A percentile compares a stretch with the other conserved stretches of the same genome.
Evolutionary conservation across 2,113 vertebrate species (phyloP).

Genomic region (Nothobranchius furzeri): DNA sequence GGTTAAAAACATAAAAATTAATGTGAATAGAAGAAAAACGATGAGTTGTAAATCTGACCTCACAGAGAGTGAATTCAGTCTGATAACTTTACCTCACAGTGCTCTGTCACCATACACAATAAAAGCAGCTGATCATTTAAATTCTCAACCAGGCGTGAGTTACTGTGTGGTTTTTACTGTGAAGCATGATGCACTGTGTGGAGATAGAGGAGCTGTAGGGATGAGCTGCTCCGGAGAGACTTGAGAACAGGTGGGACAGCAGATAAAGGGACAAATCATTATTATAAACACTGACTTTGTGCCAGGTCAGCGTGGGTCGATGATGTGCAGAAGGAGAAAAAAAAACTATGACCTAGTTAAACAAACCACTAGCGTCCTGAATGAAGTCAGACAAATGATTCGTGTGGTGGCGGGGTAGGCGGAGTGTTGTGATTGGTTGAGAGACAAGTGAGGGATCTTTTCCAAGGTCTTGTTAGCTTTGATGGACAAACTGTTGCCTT

Average conservation of each 20-base stretch:
- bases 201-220: constrained; percentile 40
- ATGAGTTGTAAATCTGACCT: too few species aligned
- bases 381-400: constrained; percentile 22
- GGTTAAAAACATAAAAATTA: too few species aligned
- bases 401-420: constrained; percentile 3
- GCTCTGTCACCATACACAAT: constrained; percentile 18
- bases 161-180: constrained; percentile 10
- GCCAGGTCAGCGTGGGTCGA: too few species aligned
- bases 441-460: constrained; percentile 34
- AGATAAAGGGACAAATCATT: constrained; percentile 36
- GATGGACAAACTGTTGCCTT: constrained; percentile 33
- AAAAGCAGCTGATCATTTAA: constrained; percentile 25
- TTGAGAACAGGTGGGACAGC: constrained; percentile 29
- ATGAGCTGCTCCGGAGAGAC: constrained; percentile 15
- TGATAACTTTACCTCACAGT: constrained; percentile 18
- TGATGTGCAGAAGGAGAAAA: too few species aligned
- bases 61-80: background rate
- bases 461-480: constrained; percentile 36
- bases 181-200: constrained; percentile 13
- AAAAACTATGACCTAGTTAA: constrained; percentile 10
- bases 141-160: constrained; percentile 38
- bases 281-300: constrained; percentile 8
- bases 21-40: too few species aligned
- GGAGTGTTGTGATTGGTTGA: constrained; percentile 15
- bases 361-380: constrained; percentile 1